phyloP scores from a whole-genome alignment of 2,888 invertebrate species.

The Peribatodes rhomboidaria region DNA sequence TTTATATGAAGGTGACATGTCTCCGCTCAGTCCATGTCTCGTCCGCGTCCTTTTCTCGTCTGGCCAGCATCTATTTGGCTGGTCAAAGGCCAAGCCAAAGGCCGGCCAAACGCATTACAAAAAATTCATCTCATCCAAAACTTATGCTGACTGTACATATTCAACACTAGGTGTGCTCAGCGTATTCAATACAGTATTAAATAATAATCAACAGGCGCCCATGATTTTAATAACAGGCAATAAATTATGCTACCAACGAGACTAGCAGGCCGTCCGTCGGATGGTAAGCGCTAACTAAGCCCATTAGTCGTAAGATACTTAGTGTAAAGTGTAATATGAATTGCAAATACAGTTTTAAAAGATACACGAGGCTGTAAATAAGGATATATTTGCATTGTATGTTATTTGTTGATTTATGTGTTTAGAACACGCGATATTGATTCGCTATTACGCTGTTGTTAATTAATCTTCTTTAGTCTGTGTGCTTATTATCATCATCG shows the following conservation, averaged over 20 bases:
- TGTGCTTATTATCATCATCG: no score
- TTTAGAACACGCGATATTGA: constrained; percentile 29
- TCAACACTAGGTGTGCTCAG: not conserved
- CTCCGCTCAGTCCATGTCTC: no score
- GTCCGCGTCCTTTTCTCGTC: no score
- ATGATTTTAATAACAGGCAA: constrained; percentile 7
- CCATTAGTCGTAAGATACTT: constrained; percentile 42
- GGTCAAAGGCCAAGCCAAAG: no score
- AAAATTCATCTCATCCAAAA: not conserved
- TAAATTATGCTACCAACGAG: constrained; percentile 8
- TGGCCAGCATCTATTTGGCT: no score
- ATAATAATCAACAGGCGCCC: constrained; percentile 18
- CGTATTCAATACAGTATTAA: constrained; percentile 4
- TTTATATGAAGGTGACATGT: no score
- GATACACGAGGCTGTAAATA: constrained; percentile 28
- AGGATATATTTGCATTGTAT: constrained; percentile 25
- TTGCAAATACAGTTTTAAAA: constrained; percentile 42
- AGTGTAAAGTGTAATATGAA: constrained; percentile 43
- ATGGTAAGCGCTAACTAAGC: constrained; percentile 19
- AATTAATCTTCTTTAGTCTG: no score
- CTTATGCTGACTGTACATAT: constrained; percentile 1
- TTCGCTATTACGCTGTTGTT: not conserved
- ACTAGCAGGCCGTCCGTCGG: constrained; percentile 7
- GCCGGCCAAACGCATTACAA: no score
- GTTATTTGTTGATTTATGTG: constrained; percentile 33